phyloP scores from a whole-genome alignment of 2,113 vertebrate species.

The Electrona antarctica region DNA sequence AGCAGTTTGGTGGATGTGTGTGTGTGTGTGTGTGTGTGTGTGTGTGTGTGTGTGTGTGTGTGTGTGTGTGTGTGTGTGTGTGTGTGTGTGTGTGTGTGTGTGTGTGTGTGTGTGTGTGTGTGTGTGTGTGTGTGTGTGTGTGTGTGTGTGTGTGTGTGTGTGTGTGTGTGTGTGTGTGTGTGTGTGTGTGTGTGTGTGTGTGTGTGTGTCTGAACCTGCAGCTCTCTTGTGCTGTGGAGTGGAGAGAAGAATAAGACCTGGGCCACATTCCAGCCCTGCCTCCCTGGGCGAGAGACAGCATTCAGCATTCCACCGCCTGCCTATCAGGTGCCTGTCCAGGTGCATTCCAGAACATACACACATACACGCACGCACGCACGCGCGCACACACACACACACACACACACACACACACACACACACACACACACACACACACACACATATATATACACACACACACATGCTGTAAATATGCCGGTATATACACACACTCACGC shows the following conservation, averaged over 20 bases:
- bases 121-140: slow-evolving; percentile 45
- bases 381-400: background rate
- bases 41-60: slow-evolving; percentile 40
- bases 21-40: slow-evolving; percentile 38
- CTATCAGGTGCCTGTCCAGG: slow-evolving; percentile 71
- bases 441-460: too few species aligned
- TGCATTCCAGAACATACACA: slow-evolving; percentile 72
- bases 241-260: slow-evolving; percentile 72
- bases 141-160: slow-evolving; percentile 30
- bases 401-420: slow-evolving; percentile 32
- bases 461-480: background rate
- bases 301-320: slow-evolving; percentile 77
- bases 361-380: slow-evolving; percentile 30
- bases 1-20: slow-evolving; percentile 21
- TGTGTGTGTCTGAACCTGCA: slow-evolving; percentile 57
- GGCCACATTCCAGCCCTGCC: slow-evolving; percentile 79
- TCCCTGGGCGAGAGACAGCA: slow-evolving; percentile 74
- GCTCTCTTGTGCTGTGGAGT: slow-evolving; percentile 57
- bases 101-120: slow-evolving; percentile 39
- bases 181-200: slow-evolving; percentile 43
- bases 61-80: slow-evolving; percentile 44
- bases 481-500: background rate
- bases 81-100: slow-evolving; percentile 34
- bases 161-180: slow-evolving; percentile 43
- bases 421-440: slow-evolving; percentile 2